Evolutionary conservation across 2,888 invertebrate species (phyloP), one percentile per base, ranked within the genome.

Genomic region (Helleia helle): DNA sequence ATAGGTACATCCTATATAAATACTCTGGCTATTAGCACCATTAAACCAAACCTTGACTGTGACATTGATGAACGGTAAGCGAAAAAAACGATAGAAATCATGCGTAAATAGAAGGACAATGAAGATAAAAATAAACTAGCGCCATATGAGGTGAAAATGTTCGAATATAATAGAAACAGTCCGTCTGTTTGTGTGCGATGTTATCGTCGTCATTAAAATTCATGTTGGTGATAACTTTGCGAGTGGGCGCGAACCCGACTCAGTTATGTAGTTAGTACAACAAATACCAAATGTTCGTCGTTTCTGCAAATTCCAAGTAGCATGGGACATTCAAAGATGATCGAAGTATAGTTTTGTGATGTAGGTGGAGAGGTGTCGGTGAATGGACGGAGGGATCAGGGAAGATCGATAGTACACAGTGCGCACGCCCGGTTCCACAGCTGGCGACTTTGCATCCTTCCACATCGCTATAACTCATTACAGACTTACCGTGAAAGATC

Each of bases 391-490:
- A n/a, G n/a, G n/a, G n/a, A n/a, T n/a, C n/a, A n/a, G n/a, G n/a
- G n/a, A n/a, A n/a, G 77, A 81, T 83, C 83, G 83, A 83, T 84
- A 73, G 58, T 65, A 70, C 72, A 54, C 61, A 71, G 65, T 75
- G 81, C 83, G 83, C 83, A 81, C 62, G 71, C 63, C 58, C 70
- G n/a, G n/a, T n/a, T n/a, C 70, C 61, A 65, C 80, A 79, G 83
- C 80, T 79, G 79, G 67, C 60, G 55, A 60, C 62, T 56, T 62
- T 60, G 64, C 69, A 60, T n/a, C n/a, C n/a, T n/a, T n/a, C n/a
- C n/a, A n/a, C n/a, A 31, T 56, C 59, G 55, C 57, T 59, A 55
- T 52, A 54, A 62, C 53, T 64, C 57, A 66, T 60, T 55, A 58
- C 61, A 61, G 71, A 66, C 73, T 70, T 66, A 55, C 59, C 59